phyloP scores from a whole-genome alignment of 2,113 vertebrate species.

The Zosterops pallidus region DNA sequence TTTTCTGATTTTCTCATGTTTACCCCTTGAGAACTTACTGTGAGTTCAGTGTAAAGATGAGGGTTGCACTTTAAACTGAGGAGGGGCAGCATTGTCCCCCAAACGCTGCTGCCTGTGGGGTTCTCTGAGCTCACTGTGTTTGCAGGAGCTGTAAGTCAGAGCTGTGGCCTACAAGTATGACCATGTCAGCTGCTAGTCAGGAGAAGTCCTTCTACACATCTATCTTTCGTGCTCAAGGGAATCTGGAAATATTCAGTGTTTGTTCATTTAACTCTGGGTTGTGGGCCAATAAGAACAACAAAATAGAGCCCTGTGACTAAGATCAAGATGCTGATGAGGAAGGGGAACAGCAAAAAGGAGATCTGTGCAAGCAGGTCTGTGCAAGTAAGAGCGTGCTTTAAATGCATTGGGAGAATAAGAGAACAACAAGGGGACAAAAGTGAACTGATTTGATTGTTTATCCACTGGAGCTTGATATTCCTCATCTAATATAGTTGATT shows the following conservation, averaged over 20 bases:
- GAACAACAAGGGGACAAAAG: background rate
- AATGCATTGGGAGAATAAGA: background rate
- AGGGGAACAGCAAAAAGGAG: background rate
- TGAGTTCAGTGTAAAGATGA: background rate
- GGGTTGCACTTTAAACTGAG: background rate
- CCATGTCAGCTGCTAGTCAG: background rate
- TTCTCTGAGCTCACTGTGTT: background rate
- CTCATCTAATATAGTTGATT: background rate
- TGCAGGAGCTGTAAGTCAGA: background rate
- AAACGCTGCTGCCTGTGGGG: fast-evolving
- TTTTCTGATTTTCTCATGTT: background rate
- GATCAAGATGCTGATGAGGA: background rate
- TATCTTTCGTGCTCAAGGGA: background rate
- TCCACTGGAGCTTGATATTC: background rate
- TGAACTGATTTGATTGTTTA: background rate
- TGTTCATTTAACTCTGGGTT: background rate
- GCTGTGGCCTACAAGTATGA: background rate
- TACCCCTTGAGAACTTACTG: background rate
- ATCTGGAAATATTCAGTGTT: background rate
- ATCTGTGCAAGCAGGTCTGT: background rate
- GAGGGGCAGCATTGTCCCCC: background rate
- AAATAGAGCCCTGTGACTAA: background rate
- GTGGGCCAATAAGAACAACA: background rate
- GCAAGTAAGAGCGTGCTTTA: background rate
- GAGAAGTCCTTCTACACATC: background rate